phyloP scores from a whole-genome alignment of 2,113 vertebrate species.

The Podarcis cretensis region DNA sequence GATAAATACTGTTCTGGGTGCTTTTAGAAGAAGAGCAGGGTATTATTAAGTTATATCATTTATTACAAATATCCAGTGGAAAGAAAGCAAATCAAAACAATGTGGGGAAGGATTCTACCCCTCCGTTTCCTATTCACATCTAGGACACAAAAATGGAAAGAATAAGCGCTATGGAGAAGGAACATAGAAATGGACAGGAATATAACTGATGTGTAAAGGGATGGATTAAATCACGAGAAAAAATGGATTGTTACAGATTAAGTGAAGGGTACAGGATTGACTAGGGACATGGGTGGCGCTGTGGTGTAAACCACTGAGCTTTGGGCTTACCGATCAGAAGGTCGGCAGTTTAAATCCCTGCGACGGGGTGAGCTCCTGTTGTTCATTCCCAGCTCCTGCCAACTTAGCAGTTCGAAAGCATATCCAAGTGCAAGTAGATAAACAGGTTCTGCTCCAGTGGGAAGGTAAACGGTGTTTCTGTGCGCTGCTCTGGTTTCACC shows the following conservation, averaged over 20 bases:
- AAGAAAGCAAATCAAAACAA: not conserved
- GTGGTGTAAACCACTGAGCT: too few species aligned
- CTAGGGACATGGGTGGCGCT: too few species aligned
- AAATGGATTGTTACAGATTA: not conserved
- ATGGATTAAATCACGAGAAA: not conserved
- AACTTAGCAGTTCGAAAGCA: too few species aligned
- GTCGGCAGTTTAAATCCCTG: too few species aligned
- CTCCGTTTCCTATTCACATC: not conserved
- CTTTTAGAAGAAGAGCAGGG: not conserved
- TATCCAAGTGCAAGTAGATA: too few species aligned
- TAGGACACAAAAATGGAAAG: not conserved
- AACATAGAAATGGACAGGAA: not conserved
- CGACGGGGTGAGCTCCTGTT: too few species aligned
- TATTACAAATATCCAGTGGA: not conserved
- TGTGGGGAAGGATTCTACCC: not conserved
- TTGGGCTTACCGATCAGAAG: too few species aligned
- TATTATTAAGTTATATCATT: not conserved
- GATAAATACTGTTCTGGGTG: not conserved
- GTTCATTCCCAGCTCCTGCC: too few species aligned
- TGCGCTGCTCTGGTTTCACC: too few species aligned
- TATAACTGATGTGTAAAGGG: not conserved
- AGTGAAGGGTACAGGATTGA: too few species aligned
- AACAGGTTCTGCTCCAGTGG: accelerated
- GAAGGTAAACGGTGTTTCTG: too few species aligned
- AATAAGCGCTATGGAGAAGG: not conserved